phyloP scores from a whole-genome alignment of 1,140 invertebrate species.

The Proctacanthus coquilletti region DNA sequence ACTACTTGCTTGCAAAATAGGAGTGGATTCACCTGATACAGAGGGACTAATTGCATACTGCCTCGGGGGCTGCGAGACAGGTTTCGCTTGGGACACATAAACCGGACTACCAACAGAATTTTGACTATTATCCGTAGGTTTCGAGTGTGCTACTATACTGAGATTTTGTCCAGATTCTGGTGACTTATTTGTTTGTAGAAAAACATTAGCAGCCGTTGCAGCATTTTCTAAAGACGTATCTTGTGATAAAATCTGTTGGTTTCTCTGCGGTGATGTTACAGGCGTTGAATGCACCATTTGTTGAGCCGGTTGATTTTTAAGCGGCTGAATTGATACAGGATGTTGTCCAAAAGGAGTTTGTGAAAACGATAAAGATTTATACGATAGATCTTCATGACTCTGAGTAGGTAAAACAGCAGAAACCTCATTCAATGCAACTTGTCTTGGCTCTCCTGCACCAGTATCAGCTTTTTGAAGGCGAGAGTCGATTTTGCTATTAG shows the following conservation, averaged over 20 bases:
- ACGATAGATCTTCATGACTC: background rate
- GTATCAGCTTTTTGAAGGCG: background rate
- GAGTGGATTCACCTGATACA: background rate
- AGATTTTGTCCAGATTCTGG: constrained; percentile 5
- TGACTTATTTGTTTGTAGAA: background rate
- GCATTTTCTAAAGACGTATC: constrained; percentile 1
- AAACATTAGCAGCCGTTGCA: background rate
- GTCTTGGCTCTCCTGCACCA: background rate
- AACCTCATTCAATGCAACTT: background rate
- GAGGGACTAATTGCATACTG: constrained; percentile 10
- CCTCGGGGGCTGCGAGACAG: constrained; percentile 8
- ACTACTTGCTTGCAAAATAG: constrained; percentile 1
- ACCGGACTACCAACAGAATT: constrained; percentile 6
- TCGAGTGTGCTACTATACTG: background rate
- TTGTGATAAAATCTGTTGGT: constrained; percentile 3
- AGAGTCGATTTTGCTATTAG: constrained; percentile 5
- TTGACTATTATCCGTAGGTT: constrained; percentile 7
- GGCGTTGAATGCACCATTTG: background rate
- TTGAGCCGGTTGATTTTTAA: background rate
- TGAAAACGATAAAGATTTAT: background rate
- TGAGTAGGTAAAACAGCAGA: background rate
- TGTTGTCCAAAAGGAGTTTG: too few relatives aligned
- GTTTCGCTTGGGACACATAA: constrained; percentile 11
- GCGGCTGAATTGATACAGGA: too few relatives aligned
- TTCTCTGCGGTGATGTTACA: background rate